Conservation (phyloP, 2,113 vertebrate species). For the Scytalopus superciliaris region DNA sequence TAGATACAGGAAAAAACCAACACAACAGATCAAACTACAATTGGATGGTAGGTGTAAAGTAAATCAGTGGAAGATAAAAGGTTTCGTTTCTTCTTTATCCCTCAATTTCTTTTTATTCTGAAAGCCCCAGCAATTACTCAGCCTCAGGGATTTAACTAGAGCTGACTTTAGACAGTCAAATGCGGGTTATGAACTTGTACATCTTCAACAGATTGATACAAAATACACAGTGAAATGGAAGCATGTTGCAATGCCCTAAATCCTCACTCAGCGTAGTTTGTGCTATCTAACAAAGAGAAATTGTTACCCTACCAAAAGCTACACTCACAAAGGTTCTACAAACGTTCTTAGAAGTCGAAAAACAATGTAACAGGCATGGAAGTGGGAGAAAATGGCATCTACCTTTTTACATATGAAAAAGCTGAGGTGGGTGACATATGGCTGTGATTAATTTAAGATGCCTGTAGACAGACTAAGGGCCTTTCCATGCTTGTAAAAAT, state of each 20-base stretch:
- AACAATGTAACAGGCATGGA: not conserved
- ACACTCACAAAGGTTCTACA: not conserved
- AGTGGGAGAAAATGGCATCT: not conserved
- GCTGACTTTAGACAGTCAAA: not conserved
- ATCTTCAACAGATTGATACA: not conserved
- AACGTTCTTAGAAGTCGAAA: not conserved
- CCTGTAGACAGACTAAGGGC: not conserved
- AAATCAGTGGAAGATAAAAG: not conserved
- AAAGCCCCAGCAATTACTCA: not conserved
- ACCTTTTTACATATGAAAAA: not conserved
- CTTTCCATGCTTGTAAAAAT: not conserved
- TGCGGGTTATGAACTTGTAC: fast-evolving
- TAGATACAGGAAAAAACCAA: not conserved
- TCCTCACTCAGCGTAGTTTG: not conserved
- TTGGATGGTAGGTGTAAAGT: not conserved
- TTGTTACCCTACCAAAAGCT: not conserved
- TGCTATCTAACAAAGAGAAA: not conserved
- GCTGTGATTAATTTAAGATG: not conserved
- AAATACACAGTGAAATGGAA: not conserved
- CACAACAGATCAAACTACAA: not conserved
- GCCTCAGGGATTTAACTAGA: not conserved
- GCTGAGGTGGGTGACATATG: not conserved
- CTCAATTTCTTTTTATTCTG: not conserved
- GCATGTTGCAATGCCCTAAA: not conserved
- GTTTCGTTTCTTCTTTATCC: not conserved